Evolutionary conservation across 2,797 vertebrate genomes (phyloP).

Genomic region (Neomorphus geoffroyi): DNA sequence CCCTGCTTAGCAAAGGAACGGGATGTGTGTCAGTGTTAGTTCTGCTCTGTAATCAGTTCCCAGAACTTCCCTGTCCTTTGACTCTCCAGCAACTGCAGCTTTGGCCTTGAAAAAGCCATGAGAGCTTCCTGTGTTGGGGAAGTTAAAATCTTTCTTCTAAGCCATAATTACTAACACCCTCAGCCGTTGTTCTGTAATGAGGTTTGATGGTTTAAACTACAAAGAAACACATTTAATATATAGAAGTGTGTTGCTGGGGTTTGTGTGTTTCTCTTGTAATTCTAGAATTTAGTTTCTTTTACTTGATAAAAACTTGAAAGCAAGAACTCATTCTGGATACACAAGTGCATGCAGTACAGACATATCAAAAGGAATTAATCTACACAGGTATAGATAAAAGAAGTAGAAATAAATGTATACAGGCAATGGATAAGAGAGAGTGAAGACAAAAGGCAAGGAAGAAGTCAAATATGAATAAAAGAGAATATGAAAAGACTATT

Average conservation of each 20-base stretch:
- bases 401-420: slow-evolving; percentile 15
- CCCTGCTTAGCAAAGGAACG: not conserved
- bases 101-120: not conserved
- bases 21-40: accelerated
- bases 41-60: not conserved
- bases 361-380: slow-evolving; percentile 59
- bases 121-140: not conserved
- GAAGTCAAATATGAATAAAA: slow-evolving; percentile 51
- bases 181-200: slow-evolving; percentile 37
- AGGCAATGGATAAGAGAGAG: not conserved
- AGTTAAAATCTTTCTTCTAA: slow-evolving; percentile 40
- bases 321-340: slow-evolving; percentile 13
- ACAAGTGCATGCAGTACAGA: not conserved
- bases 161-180: slow-evolving; percentile 6
- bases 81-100: not conserved
- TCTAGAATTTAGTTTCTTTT: slow-evolving; percentile 17
- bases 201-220: slow-evolving; percentile 38
- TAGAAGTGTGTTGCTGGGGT: not conserved
- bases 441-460: slow-evolving; percentile 49
- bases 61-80: not conserved
- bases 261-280: not conserved
- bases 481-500: slow-evolving; percentile 40
- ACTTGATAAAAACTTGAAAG: slow-evolving; percentile 20
- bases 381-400: slow-evolving; percentile 44
- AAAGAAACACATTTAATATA: not conserved